Base-by-base conservation (phyloP, 2,797 vertebrate genomes). In the Hippopotamyrus pictus region DNA sequence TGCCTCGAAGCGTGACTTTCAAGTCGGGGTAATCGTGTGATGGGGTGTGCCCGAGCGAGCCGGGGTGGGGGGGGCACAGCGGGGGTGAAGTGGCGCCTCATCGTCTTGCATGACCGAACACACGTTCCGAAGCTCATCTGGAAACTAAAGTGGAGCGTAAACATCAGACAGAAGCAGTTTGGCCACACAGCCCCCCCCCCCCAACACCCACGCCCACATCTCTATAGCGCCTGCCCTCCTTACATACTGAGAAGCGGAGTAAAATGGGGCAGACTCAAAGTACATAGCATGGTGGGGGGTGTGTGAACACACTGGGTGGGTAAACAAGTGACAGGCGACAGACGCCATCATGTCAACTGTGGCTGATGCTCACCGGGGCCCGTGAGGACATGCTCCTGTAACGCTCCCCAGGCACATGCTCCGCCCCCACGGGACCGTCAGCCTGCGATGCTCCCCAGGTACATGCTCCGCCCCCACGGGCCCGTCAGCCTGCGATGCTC, bases 1-100 rank as follows among this genome's bases (percentile, higher is more conserved):
- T 1, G 11, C 37, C 79, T 22, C 87, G 51, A 85, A 90, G 90
- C 89, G 87, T 84, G 29, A 51, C 91, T 87, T 91, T 88, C 82
- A 88, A 89, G 90, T 92, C 79, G 88, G 87, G 79, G 88, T 89
- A 85, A 91, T 91, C 90, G 79, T 89, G 90, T 90, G 59, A 90
- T 89, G 33, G 88, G 88, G 86, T 86, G 88, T 4, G 37, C 37
- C 37, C 87, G 89, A 76, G n/a, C n/a, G n/a, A n/a, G n/a, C n/a
- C n/a, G n/a, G 91, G 41, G 37, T 88, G 90, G 90, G 3, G 2
- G 44, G 50, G 89, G 89, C 88, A 5, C 29, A 65, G 90, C 41
- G 87, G 79, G 79, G 89, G 88, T 89, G 90, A 90, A 88, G 89
- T 86, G 79, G 41, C 37, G 88, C 48, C 48, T 19, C 51, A 41